These are phyloP conservation scores for Zelleria hepariella DNA, from an alignment of 2,888 invertebrate species.

Conservation along the genomic window DNA sequence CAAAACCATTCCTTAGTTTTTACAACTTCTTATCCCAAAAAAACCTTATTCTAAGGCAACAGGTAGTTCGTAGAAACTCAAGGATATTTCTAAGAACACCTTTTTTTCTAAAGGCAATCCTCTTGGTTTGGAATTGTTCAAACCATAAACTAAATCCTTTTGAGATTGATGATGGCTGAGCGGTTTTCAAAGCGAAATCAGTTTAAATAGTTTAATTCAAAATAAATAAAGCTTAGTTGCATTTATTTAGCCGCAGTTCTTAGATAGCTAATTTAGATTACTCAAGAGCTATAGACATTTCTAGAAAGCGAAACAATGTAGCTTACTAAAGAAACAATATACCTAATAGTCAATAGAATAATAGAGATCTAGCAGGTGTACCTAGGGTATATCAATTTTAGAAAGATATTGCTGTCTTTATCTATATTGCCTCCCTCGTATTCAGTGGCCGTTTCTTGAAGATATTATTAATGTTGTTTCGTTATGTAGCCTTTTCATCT, in stretches of 20 bases:
- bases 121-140: constrained; percentile 12
- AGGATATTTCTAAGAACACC: constrained; percentile 36
- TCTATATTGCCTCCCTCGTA: too few relatives aligned
- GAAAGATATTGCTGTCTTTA: too few relatives aligned
- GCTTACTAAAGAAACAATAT: background rate
- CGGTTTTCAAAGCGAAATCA: background rate
- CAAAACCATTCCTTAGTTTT: background rate
- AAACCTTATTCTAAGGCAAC: constrained; percentile 29
- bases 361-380: too few relatives aligned
- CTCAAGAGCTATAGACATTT: background rate
- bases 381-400: too few relatives aligned
- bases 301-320: background rate
- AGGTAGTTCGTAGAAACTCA: constrained; percentile 42
- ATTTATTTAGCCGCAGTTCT: background rate
- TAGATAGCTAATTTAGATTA: background rate
- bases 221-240: background rate
- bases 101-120: constrained; percentile 24
- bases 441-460: too few relatives aligned
- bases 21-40: constrained; percentile 14
- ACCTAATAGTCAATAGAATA: too few relatives aligned
- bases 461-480: too few relatives aligned
- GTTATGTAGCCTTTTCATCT: too few relatives aligned
- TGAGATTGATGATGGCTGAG: background rate
- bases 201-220: background rate
- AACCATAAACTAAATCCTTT: background rate